Evolutionary conservation across 1,140 invertebrate genomes (phyloP).

Genomic region (Drepana arcuata): DNA sequence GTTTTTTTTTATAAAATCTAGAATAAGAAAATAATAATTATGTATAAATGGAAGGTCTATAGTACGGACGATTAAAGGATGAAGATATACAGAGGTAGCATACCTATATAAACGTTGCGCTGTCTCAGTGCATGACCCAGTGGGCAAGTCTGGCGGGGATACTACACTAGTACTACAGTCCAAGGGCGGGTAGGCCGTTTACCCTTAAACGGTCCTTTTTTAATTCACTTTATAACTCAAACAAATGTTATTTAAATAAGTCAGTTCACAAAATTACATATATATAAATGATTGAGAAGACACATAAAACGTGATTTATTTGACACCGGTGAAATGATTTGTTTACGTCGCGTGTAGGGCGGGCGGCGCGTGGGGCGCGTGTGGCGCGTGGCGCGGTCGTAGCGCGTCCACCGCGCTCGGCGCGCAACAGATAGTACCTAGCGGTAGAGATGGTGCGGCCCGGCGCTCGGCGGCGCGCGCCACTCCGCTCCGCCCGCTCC

Average conservation of each 20-base stretch:
- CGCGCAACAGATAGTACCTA: constrained; percentile 52
- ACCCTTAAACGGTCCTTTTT: constrained; percentile 19
- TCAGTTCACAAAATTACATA: constrained; percentile 13
- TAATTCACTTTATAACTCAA: constrained; percentile 15
- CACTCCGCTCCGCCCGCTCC: constrained; percentile 19
- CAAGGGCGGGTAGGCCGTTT: constrained; percentile 37
- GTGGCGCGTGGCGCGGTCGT: constrained; percentile 18
- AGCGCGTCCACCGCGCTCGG: constrained; percentile 42
- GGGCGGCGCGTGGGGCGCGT: constrained; percentile 27
- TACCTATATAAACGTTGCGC: no score
- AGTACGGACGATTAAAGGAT: no score
- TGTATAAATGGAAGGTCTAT: no score
- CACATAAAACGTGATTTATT: constrained; percentile 13
- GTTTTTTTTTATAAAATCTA: no score
- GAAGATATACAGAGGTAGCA: no score
- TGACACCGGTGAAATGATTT: constrained; percentile 23
- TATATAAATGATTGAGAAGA: constrained; percentile 5
- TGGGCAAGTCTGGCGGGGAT: constrained; percentile 24
- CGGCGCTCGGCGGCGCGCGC: constrained; percentile 37
- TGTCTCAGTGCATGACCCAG: constrained; percentile 27
- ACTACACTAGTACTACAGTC: constrained; percentile 46
- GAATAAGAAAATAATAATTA: no score
- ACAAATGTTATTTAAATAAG: constrained; percentile 23
- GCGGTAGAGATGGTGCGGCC: constrained; percentile 32
- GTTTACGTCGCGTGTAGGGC: constrained; percentile 33